Base-by-base conservation (phyloP, 2,113 vertebrate species). In the Corydoras maculifer region DNA sequence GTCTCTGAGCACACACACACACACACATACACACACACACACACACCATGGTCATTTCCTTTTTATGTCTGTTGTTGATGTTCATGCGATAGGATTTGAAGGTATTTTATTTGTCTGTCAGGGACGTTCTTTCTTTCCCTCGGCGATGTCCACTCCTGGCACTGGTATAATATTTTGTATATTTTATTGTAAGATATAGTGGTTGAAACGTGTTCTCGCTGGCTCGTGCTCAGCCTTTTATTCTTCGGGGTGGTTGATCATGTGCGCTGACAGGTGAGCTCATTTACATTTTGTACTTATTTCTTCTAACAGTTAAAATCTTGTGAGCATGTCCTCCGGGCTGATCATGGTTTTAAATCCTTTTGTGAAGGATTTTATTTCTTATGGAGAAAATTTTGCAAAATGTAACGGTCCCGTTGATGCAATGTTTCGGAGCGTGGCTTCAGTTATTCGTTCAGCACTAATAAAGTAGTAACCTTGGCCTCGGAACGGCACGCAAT, bases 121-220 rank as follows among this genome's bases (percentile, higher is more conserved):
- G 66, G 75, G 65, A 78, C 68, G 3, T 64, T 62, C 49, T 69
- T 73, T 76, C 72, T 71, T 70, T 57, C 25, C 8, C 60, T 62
- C 14, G 60, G 60, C 72, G 73, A 65, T 74, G 54, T 65, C 80
- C 68, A 61, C 75, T 65, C 35, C 59, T 48, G 53, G 70, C 75
- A 77, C 74, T 75, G 77, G 50, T 61, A 29, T 60, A 67, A 78
- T 83, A 68, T 66, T 75, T 72, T 84, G 77, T 78, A 81, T 84
- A 84, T 88, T 87, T 88, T 87, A 84, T 84, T 80, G 80, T 68
- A 70, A 77, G 84, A 84, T 85, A 85, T 84, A 85, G 82, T 74
- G 81, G 68, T 69, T 59, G 10, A 53, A 53, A 3, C 3, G 9
- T 31, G 53, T 48, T 48, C 58, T 32, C 48, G 14, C 49, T 4